Base-by-base conservation (phyloP, 2,113 vertebrate species). In the Acrocephalus kingi region DNA sequence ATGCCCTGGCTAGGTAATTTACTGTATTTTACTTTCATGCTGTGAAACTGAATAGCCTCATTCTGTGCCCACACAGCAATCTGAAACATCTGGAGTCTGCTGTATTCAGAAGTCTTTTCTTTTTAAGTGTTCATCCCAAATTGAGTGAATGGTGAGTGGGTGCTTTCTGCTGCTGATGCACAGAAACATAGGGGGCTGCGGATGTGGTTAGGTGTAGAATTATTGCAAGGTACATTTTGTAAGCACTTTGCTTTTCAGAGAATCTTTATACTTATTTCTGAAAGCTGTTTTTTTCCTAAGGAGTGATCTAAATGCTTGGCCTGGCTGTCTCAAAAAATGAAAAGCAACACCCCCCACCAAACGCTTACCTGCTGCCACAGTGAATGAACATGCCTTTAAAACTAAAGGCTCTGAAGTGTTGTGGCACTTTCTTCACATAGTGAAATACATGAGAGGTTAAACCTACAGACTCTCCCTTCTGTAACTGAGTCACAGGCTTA, bases 31-130 rank as follows among this genome's bases (percentile, higher is more conserved):
- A 41, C 95, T 93, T 87, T 74, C 68, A 88, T 91, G n/a, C 77
- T 94, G 61, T 86, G 85, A 96, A 93, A 69, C 20, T 71, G 64
- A 93, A 82, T 81, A 84, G 41, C 63, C 71, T 90, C 20, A 18
- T 66, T 86, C 74, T 75, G 21, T 91, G 78, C 85, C 80, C 49
- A 78, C 20, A 2, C 72, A 93, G 84, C 87, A 93, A 35, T 91
- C 90, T 92, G 75, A 77, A 95, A 89, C 96, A 97, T 96, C 95
- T 97, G 95, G 86, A 93, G 59, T 39, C 89, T 88, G 62, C 52
- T 77, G 77, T 51, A 52, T 76, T 82, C 49, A 33, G 27, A 45
- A 63, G n/a, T 23, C 10, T 49, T 83, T 61, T 43, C 85, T 28
- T 15, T 54, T 45, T 35, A 48, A 77, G n/a, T 59, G 37, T 72